These are phyloP conservation scores for Heliconius melpomene DNA, from an alignment of 1,140 invertebrate species.

Conservation along the genomic window DNA sequence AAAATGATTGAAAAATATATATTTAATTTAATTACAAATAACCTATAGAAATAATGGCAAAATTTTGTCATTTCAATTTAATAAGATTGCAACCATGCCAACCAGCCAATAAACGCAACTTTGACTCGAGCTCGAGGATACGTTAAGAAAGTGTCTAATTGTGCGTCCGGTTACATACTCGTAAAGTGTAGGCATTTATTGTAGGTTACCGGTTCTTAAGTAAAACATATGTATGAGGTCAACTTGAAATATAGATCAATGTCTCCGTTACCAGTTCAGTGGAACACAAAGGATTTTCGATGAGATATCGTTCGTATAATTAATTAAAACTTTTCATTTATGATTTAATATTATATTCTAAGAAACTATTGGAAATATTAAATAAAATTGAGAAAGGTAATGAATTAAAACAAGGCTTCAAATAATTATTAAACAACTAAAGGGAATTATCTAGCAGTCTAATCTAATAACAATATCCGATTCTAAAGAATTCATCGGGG, in stretches of 20 bases:
- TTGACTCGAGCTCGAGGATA: background rate
- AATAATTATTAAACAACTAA: too few species aligned
- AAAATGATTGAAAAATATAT: too few species aligned
- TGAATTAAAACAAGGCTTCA: too few species aligned
- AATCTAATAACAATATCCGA: too few species aligned
- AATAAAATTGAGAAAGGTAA: too few species aligned
- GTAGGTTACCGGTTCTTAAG: conserved; percentile 15
- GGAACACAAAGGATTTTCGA: background rate
- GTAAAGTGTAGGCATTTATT: conserved; percentile 23
- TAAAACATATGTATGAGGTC: conserved; percentile 17
- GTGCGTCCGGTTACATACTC: conserved; percentile 8
- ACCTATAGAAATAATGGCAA: background rate
- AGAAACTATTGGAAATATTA: too few species aligned
- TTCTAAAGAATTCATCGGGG: too few species aligned
- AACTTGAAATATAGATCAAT: conserved; percentile 29
- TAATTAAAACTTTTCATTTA: too few species aligned
- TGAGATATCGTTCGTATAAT: background rate
- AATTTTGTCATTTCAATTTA: background rate
- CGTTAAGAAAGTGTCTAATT: conserved; percentile 27
- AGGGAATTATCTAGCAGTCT: too few species aligned
- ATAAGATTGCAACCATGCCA: background rate
- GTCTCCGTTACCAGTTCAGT: conserved; percentile 3
- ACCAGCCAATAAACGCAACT: background rate
- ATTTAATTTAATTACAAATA: background rate
- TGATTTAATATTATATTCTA: too few species aligned